Evolutionary conservation across 1,140 invertebrate species (phyloP).

Genomic region (Oppia nitens): DNA sequence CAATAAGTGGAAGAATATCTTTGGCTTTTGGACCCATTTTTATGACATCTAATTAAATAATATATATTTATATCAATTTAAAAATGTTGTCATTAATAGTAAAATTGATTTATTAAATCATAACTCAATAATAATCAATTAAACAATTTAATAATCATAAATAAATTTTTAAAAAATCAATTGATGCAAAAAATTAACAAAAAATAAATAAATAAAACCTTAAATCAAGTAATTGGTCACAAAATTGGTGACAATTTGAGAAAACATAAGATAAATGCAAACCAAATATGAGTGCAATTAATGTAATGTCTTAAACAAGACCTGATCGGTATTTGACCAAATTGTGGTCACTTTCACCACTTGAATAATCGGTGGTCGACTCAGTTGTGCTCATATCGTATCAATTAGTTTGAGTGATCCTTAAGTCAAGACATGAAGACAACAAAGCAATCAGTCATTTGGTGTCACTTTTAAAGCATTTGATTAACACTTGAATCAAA

Average conservation of each 20-base stretch:
- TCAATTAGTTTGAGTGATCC: background rate
- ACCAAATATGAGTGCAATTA: background rate
- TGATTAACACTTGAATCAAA: too few relatives aligned
- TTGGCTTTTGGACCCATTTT: slow-evolving; percentile 51
- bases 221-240: background rate
- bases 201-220: background rate
- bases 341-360: background rate
- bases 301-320: too few relatives aligned
- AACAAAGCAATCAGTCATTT: too few relatives aligned
- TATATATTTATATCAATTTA: too few relatives aligned
- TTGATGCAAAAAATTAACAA: background rate
- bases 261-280: background rate
- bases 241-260: background rate
- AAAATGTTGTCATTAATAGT: background rate
- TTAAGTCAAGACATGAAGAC: too few relatives aligned
- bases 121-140: background rate
- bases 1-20: slow-evolving; percentile 73
- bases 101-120: background rate
- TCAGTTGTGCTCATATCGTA: background rate
- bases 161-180: background rate
- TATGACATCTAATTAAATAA: background rate
- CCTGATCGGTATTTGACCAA: background rate
- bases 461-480: too few relatives aligned
- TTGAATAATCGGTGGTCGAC: background rate
- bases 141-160: background rate